Percentiles rank a stretch among this genome's conserved stretches.
Evolutionary conservation across 1,140 invertebrate genomes (phyloP).

Genomic region (Stegodyphus mimosarum): DNA sequence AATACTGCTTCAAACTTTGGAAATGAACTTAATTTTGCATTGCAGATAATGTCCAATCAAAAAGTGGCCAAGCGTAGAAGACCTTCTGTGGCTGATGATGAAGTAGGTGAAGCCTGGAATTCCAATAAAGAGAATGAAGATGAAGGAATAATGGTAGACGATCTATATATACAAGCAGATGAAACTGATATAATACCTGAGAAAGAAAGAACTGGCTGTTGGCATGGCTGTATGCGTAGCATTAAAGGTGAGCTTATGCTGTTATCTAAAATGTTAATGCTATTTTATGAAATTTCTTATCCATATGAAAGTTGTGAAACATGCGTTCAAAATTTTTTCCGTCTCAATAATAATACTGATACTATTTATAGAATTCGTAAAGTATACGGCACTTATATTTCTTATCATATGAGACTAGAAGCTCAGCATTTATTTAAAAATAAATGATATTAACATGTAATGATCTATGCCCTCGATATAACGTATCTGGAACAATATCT

Average conservation of each 20-base stretch:
- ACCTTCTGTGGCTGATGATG: conserved; percentile 44
- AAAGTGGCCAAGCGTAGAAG: conserved; percentile 20
- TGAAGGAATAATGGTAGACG: conserved; percentile 50
- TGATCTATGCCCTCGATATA: too few species aligned
- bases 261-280: background rate
- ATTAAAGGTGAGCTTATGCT: conserved; percentile 32
- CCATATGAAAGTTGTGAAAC: too few species aligned
- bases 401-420: too few species aligned
- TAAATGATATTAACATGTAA: too few species aligned
- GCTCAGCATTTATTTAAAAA: too few species aligned
- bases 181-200: conserved; percentile 57
- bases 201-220: conserved; percentile 50
- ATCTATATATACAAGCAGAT: conserved; percentile 42
- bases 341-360: too few species aligned
- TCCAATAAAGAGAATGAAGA: conserved; percentile 15
- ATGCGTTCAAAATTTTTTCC: too few species aligned
- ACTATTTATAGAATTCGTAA: too few species aligned
- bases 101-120: conserved; percentile 37
- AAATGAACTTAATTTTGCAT: too few species aligned
- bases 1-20: too few species aligned
- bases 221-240: conserved; percentile 53
- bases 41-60: background rate
- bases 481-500: too few species aligned
- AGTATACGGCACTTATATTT: too few species aligned
- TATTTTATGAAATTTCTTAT: background rate